Percentiles rank a stretch among this genome's conserved stretches.
Conservation (phyloP, 2,797 vertebrate genomes). For the Buphagus erythrorhynchus region DNA sequence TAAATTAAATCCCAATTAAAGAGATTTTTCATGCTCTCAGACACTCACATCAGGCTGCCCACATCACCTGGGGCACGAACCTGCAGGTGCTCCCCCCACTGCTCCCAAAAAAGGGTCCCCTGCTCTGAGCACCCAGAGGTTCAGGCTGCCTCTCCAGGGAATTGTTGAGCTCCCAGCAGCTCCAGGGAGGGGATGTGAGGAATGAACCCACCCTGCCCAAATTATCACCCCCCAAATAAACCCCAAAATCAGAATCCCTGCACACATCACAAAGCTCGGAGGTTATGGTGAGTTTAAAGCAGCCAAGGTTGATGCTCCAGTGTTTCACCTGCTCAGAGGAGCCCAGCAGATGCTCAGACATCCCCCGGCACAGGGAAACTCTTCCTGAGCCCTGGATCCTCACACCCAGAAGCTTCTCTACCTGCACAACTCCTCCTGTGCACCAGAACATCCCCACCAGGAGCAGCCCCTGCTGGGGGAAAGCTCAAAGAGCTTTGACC, state of each 20-base stretch:
- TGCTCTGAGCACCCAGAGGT: background rate
- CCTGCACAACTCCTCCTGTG: background rate
- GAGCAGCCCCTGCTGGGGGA: fast-evolving
- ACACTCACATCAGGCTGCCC: background rate
- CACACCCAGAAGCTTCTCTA: fast-evolving
- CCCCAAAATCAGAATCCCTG: background rate
- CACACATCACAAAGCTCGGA: background rate
- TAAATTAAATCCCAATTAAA: background rate
- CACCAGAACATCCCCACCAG: background rate
- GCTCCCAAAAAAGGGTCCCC: background rate
- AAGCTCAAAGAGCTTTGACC: fast-evolving
- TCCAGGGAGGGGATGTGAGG: no score
- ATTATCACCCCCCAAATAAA: no score
- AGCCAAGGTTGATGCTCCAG: background rate
- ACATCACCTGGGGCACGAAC: background rate
- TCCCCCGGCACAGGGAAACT: background rate
- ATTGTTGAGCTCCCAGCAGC: fast-evolving
- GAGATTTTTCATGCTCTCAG: fast-evolving
- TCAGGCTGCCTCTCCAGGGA: background rate
- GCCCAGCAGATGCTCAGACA: fast-evolving
- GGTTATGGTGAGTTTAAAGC: no score
- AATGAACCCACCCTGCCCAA: background rate
- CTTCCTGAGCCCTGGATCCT: fast-evolving
- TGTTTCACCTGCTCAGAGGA: fast-evolving
- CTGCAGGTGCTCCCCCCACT: background rate